Evolutionary conservation across 1,140 invertebrate genomes (phyloP), one percentile per base, ranked within the genome.

Genomic region (Dryas iulia): DNA sequence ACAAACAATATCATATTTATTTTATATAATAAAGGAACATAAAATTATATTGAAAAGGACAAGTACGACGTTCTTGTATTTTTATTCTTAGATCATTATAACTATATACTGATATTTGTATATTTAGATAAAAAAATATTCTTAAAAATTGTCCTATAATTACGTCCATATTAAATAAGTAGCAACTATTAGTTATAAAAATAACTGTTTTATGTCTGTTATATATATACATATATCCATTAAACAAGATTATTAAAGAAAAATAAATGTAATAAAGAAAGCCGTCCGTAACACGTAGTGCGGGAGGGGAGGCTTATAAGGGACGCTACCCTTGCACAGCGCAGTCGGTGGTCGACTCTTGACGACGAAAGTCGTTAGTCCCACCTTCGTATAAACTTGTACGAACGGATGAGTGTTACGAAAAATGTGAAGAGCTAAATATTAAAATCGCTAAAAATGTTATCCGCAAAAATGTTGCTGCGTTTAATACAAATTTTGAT

Each of bases 241-340:
- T 85, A 88, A 82, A 83, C 78, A 83, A 79, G 80, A 88, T 86
- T 88, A 88, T 88, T 88, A 85, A 88, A 88, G 84, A 86, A 88
- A 88, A 87, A 88, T 88, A 88, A 84, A 84, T 84, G 82, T 82
- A 84, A 86, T 88, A 86, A 87, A 86, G 81, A 72, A 83, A 86
- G 80, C 78, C 82, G 82, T 86, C 83, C 84, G 79, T 86, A 82
- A 82, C 82, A 76, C 82, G 78, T 82, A 78, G 77, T 78, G 74
- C 66, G 76, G 73, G 76, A 72, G 54, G 71, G 65, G 73, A 69
- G 81, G 66, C 72, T 78, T 72, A 74, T 74, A 79, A 80, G 83
- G 79, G 79, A 73, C 70, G 63, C 35, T 47, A 73, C 70, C 77
- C 64, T 70, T 62, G 47, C 24, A 59, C 52, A 35, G 65, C 72